Conservation (phyloP, 1,140 invertebrate genomes). For the Hycleus phaleratus region DNA sequence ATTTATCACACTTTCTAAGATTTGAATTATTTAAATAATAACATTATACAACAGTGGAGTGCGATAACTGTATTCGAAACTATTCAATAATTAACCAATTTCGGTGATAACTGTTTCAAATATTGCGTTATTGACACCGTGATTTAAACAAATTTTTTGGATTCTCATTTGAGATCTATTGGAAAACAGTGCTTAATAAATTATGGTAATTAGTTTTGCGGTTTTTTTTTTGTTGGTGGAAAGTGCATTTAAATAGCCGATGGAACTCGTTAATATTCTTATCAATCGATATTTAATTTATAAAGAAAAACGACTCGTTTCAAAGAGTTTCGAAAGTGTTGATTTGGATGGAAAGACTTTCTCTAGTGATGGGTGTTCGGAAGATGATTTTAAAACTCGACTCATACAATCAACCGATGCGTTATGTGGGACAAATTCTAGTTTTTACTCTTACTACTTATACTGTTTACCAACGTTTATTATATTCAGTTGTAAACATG, state of each 20-base stretch:
- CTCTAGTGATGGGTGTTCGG: constrained; percentile 10
- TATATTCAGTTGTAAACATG: no score
- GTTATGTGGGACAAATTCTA: constrained; percentile 12
- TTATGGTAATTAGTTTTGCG: background rate
- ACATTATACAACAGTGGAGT: no score
- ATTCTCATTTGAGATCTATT: no score
- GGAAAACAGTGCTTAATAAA: no score
- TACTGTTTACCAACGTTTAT: constrained; percentile 1
- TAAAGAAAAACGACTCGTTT: background rate
- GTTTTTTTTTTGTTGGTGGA: background rate
- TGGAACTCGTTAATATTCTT: background rate
- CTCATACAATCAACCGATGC: constrained; percentile 14
- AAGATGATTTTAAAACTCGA: constrained; percentile 6
- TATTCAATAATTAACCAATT: no score
- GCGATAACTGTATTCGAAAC: no score
- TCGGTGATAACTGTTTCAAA: background rate
- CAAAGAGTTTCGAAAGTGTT: constrained; percentile 10
- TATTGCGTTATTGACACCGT: background rate
- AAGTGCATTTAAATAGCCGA: background rate
- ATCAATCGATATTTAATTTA: background rate
- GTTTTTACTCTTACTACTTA: constrained; percentile 15
- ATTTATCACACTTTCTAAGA: no score
- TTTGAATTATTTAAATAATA: no score
- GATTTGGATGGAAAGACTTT: constrained; percentile 1
- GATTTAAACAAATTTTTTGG: no score